Evolutionary conservation across 1,140 invertebrate genomes (phyloP).

Genomic region (Thaumetopoea pityocampa): DNA sequence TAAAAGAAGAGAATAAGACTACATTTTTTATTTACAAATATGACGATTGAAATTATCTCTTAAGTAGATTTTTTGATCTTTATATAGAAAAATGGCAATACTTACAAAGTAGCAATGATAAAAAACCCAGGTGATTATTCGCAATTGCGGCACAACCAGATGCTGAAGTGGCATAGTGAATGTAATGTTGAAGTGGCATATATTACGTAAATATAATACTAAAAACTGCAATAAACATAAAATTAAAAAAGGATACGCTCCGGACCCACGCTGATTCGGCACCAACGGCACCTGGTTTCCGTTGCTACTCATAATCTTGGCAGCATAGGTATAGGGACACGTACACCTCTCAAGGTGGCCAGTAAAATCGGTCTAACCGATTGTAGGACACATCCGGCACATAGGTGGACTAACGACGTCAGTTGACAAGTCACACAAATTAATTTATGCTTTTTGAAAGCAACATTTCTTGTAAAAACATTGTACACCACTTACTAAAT

Average conservation of each 20-base stretch:
- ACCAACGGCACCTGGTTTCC: conserved; percentile 72
- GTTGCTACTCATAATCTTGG: conserved; percentile 72
- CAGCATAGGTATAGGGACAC: conserved; percentile 72
- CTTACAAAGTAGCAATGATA: no score
- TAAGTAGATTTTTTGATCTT: no score
- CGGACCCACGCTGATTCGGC: conserved; percentile 64
- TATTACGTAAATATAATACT: conserved; percentile 70
- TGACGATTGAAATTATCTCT: no score
- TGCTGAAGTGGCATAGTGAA: no score
- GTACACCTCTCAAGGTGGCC: conserved; percentile 74
- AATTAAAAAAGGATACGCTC: conserved; percentile 67
- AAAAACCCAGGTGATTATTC: conserved; percentile 47
- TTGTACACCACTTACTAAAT: conserved; percentile 61
- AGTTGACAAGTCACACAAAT: conserved; percentile 67
- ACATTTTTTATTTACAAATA: no score
- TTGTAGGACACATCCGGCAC: conserved; percentile 75
- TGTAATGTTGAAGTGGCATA: conserved; percentile 58
- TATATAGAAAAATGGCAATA: no score
- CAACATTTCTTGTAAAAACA: conserved; percentile 69
- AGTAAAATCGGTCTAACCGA: conserved; percentile 70
- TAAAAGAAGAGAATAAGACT: no score
- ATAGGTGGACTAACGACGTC: conserved; percentile 66
- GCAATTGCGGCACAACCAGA: conserved; percentile 52
- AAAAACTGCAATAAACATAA: conserved; percentile 39
- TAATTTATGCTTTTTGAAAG: conserved; percentile 54